Conservation (phyloP, 2,113 vertebrate genomes). For the Hemiprocne comata region DNA sequence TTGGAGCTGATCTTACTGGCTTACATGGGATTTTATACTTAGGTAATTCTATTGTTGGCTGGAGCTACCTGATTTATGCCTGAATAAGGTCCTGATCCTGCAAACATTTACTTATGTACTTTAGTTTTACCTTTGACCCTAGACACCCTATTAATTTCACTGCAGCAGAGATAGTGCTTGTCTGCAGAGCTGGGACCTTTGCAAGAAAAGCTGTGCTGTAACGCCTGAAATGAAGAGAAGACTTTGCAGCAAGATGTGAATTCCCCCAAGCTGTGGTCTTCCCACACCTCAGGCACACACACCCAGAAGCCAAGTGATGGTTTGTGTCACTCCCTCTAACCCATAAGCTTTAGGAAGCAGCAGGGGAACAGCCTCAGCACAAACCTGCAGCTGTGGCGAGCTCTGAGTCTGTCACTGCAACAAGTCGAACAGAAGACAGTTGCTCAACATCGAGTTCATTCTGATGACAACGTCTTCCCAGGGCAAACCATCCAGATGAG, state of each 20-base stretch:
- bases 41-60: conserved; percentile 62
- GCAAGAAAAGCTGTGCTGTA: neutral
- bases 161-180: neutral
- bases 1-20: conserved; percentile 60
- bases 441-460: neutral
- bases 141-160: neutral
- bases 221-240: neutral
- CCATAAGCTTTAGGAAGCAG: neutral
- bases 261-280: neutral
- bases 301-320: neutral
- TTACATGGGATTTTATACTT: conserved; percentile 59
- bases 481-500: neutral
- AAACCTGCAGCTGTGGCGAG: neutral
- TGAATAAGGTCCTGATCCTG: conserved; percentile 56
- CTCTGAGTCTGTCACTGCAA: neutral
- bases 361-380: neutral
- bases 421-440: neutral
- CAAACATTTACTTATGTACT: conserved; percentile 58
- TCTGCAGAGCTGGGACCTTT: neutral
- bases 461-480: neutral
- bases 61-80: conserved; percentile 63
- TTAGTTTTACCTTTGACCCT: conserved; percentile 45
- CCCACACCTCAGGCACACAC: neutral
- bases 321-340: neutral
- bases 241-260: neutral